Evolutionary conservation across 2,797 vertebrate species (phyloP).

Genomic region (Falco rusticolus): DNA sequence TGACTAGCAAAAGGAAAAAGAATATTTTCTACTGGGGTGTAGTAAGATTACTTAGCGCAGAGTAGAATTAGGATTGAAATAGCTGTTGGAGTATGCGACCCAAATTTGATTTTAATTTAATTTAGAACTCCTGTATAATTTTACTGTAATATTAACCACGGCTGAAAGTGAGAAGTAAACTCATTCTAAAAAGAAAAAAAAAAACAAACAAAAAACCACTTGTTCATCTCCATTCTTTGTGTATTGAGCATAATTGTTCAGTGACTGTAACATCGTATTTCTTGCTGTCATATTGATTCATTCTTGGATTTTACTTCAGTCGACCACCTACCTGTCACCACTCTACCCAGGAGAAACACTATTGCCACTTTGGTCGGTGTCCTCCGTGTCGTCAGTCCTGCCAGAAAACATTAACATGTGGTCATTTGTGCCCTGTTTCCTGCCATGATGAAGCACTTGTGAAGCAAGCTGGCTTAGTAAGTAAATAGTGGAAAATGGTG

Average conservation of each 20-base stretch:
- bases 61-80: background rate
- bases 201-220: background rate
- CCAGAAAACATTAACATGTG: slow-evolving; percentile 78
- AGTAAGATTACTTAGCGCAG: background rate
- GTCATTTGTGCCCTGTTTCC: slow-evolving; percentile 84
- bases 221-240: background rate
- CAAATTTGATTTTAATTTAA: background rate
- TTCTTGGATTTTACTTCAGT: slow-evolving; percentile 71
- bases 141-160: background rate
- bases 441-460: slow-evolving; percentile 93
- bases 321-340: slow-evolving; percentile 89
- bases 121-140: background rate
- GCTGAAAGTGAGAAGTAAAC: background rate
- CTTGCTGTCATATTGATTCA: background rate
- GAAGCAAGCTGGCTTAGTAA: slow-evolving; percentile 80
- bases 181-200: background rate
- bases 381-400: slow-evolving; percentile 88
- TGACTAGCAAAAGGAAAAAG: background rate
- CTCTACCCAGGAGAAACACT: slow-evolving; percentile 84
- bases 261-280: background rate
- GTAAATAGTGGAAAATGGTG: background rate
- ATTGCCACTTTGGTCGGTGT: slow-evolving; percentile 89
- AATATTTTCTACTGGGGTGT: background rate
- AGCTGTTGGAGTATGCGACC: background rate
- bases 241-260: background rate